Evolutionary conservation across 2,113 vertebrate species (phyloP).

Genomic region (Podarcis cretensis): DNA sequence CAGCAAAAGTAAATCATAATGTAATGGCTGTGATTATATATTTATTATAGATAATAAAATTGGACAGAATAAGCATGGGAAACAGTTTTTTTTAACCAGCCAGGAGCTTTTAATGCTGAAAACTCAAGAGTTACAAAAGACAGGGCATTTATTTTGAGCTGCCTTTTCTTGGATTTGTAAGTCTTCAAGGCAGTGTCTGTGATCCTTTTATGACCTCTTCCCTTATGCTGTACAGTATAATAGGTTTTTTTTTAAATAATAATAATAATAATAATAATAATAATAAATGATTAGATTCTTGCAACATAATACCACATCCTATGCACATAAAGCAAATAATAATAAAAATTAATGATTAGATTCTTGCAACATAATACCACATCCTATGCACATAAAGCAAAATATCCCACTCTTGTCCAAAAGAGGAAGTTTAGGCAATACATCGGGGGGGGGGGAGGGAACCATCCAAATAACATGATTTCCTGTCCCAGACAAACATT

Average conservation of each 20-base stretch:
- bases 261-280: too few relatives aligned
- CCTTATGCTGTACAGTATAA: too few relatives aligned
- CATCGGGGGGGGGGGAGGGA: neutral
- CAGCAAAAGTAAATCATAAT: neutral
- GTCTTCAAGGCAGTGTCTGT: neutral
- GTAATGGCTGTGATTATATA: neutral
- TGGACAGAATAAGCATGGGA: neutral
- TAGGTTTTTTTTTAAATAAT: too few relatives aligned
- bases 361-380: too few relatives aligned
- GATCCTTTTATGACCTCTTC: neutral
- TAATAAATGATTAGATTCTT: too few relatives aligned
- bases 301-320: too few relatives aligned
- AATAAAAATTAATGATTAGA: too few relatives aligned
- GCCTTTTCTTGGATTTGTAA: neutral
- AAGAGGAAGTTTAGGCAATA: neutral
- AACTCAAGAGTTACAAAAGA: neutral
- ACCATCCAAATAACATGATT: too few relatives aligned
- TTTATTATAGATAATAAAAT: neutral
- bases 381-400: too few relatives aligned
- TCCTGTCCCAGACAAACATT: too few relatives aligned
- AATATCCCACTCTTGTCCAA: too few relatives aligned
- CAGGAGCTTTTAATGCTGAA: neutral
- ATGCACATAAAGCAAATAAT: too few relatives aligned
- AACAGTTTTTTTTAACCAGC: neutral
- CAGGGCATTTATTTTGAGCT: neutral